Evolutionary conservation across 2,888 invertebrate species (phyloP), one percentile per base, ranked within the genome.

Genomic region (Orthonychiurus folsomi): DNA sequence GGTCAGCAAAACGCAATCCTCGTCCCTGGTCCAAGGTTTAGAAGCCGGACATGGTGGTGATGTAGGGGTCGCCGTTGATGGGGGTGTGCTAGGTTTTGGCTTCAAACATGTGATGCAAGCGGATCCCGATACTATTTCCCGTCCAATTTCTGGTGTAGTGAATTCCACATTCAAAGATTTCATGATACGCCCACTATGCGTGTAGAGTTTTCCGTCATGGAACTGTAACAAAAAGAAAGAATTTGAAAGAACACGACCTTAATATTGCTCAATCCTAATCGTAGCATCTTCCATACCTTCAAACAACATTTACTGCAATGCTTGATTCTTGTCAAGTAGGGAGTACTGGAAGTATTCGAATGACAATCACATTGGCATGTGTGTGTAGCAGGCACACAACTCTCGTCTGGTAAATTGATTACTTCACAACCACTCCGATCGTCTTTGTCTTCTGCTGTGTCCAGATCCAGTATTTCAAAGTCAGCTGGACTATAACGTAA

Each of bases 141-240:
- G 56, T 1, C 66, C 63, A 50, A 59, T 59, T 54, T 60, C 61
- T 5, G 61, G 60, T 15, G 68, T 63, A 9, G 63, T 63, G 50
- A 72, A 69, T 25, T 67, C 64, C 27, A 88, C 82, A 72, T 83
- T 83, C 0, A 86, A 87, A 12, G 85, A 82, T 55, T 86, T 81
- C 61, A 87, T 76, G 57, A 84, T 81, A 75, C 85, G 82, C 0
- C 86, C 85, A 60, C 85, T 85, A 77, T 87, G 86, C 1, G 88
- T 79, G 74, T 84, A 88, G 18, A 88, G 84, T 70, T 84, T 82
- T 1, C 88, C 88, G 76, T 88, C 87, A 23, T 88, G 81, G 76
- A 87, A 88, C 88, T 88, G 77, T 25, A 81, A 69, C 63, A 70
- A 37, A 61, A 69, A 5, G 5, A 23, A n/a, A 50, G 9, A 9